Conservation (phyloP, 2,113 vertebrate species). For the Amphiprion percula region DNA sequence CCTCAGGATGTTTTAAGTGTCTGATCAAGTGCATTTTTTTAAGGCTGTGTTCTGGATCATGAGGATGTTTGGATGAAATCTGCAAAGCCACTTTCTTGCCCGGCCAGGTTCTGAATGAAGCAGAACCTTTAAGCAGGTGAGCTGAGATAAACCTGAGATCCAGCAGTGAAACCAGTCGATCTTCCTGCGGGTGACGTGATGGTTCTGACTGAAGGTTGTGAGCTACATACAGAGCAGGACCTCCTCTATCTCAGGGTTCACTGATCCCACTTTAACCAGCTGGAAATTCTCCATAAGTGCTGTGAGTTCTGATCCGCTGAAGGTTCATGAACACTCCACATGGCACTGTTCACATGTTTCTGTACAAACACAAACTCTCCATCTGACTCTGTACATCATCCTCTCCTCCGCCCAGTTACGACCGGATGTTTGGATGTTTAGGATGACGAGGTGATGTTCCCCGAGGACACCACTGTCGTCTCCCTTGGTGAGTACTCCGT, state of each 20-base stretch:
- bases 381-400: neutral
- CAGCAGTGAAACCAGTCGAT: neutral
- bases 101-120: neutral
- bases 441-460: slow-evolving; percentile 92
- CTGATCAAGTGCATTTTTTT: neutral
- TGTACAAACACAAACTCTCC: slow-evolving; percentile 30
- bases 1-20: neutral
- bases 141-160: neutral
- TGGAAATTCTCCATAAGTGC: slow-evolving; percentile 22
- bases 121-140: slow-evolving; percentile 17
- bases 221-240: slow-evolving; percentile 3
- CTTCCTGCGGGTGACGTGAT: slow-evolving; percentile 16
- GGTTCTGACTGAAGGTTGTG: neutral
- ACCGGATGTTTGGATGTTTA: slow-evolving; percentile 72
- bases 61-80: neutral
- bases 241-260: neutral
- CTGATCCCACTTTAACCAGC: slow-evolving; percentile 44
- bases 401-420: neutral
- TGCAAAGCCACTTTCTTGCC: neutral
- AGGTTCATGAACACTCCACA: neutral
- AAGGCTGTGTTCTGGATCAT: slow-evolving; percentile 3
- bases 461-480: slow-evolving; percentile 91
- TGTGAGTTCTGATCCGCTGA: slow-evolving; percentile 19
- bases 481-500: slow-evolving; percentile 88
- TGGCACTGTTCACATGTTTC: neutral